Percentiles rank a stretch among this genome's conserved stretches.
These are phyloP conservation scores for Zaprionus ornatus DNA, from an alignment of 1,140 invertebrate species.

Conservation along the genomic window DNA sequence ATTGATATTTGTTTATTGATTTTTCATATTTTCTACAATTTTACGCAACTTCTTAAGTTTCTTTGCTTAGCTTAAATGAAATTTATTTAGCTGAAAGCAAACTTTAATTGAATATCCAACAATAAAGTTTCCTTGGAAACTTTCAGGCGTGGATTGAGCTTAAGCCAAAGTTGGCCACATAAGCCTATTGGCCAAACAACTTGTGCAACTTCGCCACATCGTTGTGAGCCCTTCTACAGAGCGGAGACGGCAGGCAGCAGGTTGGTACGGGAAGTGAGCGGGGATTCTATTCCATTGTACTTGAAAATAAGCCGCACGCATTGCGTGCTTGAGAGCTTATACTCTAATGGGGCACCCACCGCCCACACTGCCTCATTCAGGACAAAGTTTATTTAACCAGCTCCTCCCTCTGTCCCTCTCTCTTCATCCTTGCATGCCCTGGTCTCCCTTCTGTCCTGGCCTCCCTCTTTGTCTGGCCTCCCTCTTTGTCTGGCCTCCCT, in stretches of 20 bases:
- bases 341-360: not conserved
- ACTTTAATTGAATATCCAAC: slow-evolving; percentile 69
- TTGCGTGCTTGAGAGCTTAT: slow-evolving; percentile 25
- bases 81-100: slow-evolving; percentile 49
- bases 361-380: slow-evolving; percentile 18
- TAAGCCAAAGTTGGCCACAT: slow-evolving; percentile 13
- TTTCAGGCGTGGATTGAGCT: slow-evolving; percentile 2
- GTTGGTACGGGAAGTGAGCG: not conserved
- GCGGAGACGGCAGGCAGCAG: not conserved
- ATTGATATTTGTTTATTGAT: not conserved
- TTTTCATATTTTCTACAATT: slow-evolving; percentile 1
- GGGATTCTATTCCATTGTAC: not conserved
- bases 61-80: slow-evolving; percentile 31
- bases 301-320: slow-evolving; percentile 8
- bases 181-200: slow-evolving; percentile 24
- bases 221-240: not conserved
- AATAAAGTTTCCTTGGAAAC: slow-evolving; percentile 43
- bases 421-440: too few species aligned
- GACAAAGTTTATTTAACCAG: slow-evolving; percentile 59
- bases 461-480: slow-evolving; percentile 1
- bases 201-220: slow-evolving; percentile 26
- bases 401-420: not conserved
- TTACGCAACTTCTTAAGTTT: slow-evolving; percentile 19
- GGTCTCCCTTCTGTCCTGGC: not conserved
- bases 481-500: not conserved